Base-by-base conservation (phyloP, 2,797 vertebrate species). In the Sebastes taczanowskii region DNA sequence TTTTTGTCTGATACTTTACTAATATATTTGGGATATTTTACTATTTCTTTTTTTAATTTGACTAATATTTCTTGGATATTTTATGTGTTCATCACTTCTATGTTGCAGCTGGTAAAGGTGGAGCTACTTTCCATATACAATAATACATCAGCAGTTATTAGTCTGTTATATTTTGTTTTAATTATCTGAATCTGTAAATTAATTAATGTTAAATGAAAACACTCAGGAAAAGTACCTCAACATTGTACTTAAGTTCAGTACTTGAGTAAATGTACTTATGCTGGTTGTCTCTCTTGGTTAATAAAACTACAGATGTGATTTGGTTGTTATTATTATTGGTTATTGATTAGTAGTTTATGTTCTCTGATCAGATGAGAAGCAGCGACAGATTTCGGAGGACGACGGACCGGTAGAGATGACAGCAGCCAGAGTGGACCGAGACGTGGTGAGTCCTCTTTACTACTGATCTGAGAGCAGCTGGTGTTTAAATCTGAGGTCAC, bases 381-480 rank as follows among this genome's bases (percentile, higher is more conserved):
- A 92, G 11, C 92, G 84, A 10, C 93, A 70, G 16, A 88, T 94
- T 60, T 79, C 83, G 0, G 97, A 96, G 22, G 94, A 95, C 8
- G 96, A 96, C 20, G 96, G 95, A 32, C 90, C 95, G 0, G 88
- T 91, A 16, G 97, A 98, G 90, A 95, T 96, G 95, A 92, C 92
- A 0, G 96, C 96, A 1, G 95, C 96, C 34, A 87, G 93, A 16
- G 97, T 99, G 59, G 98, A 99, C 94, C 91, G 97, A 86, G 97
- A 99, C 53, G 98, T 99, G 96, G 98, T 99, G 88, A 96, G 96
- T 93, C n/a, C 1, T 53, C 38, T 42, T 49, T 34, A 23, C 1
- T 13, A 6, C 73, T 81, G 80, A 53, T 75, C 71, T 58, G 49
- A 53, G 78, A 74, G 62, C 84, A 82, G 78, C 80, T 77, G 67